Percentiles rank a stretch among this genome's conserved stretches.
Conservation (phyloP, 2,113 vertebrate species). For the Macquaria australasica region DNA sequence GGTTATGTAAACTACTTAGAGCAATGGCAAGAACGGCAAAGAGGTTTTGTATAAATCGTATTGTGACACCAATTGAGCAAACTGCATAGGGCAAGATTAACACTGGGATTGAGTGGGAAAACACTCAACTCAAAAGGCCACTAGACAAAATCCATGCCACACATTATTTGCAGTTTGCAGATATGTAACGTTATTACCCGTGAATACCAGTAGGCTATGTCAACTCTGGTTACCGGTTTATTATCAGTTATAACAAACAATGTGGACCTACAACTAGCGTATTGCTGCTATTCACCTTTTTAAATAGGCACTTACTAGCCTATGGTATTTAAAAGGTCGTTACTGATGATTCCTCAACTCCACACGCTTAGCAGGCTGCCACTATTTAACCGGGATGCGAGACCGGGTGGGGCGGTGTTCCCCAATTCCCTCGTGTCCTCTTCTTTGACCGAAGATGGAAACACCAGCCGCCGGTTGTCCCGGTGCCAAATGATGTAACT, state of each 20-base stretch:
- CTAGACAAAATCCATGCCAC: not conserved
- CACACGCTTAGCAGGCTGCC: not conserved
- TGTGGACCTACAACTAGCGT: not conserved
- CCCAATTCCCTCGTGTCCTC: constrained; percentile 47
- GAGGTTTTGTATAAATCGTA: constrained; percentile 28
- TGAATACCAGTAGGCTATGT: not conserved
- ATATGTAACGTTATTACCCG: not conserved
- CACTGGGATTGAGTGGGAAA: constrained; percentile 5
- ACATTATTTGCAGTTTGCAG: not conserved
- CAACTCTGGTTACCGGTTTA: not conserved
- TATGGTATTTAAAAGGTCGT: not conserved
- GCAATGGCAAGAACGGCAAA: not conserved
- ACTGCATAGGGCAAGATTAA: not conserved
- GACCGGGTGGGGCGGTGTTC: constrained; percentile 55
- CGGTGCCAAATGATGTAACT: constrained; percentile 35
- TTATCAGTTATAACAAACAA: not conserved
- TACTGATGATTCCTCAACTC: not conserved
- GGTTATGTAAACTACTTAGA: constrained; percentile 38
- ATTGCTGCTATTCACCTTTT: not conserved
- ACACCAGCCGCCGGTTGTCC: constrained; percentile 35
- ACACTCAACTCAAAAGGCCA: not conserved
- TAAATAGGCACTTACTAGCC: not conserved
- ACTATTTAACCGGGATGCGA: not conserved
- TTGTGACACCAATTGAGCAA: constrained; percentile 4
- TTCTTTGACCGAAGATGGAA: constrained; percentile 71